These are phyloP conservation scores for Phyllostomus discolor DNA, from an alignment of 2,113 vertebrate genomes.

Conservation along the genomic window DNA sequence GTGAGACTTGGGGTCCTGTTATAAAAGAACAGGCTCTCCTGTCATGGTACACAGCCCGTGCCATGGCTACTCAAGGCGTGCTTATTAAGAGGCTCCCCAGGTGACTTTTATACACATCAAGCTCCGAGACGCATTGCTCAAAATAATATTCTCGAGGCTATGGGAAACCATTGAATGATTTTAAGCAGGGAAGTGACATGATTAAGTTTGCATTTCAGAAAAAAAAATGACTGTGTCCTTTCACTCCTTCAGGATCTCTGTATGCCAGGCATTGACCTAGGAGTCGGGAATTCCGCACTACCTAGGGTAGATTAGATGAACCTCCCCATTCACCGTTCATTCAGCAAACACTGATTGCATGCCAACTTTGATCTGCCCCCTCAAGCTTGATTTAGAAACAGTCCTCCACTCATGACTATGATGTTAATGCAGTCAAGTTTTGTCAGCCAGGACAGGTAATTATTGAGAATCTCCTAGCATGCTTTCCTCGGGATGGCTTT, in stretches of 20 bases:
- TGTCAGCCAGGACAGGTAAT: neutral
- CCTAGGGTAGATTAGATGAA: slow-evolving; percentile 68
- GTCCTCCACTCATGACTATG: slow-evolving; percentile 65
- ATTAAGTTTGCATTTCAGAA: slow-evolving; percentile 18
- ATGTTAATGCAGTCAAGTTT: slow-evolving; percentile 38
- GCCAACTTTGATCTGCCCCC: slow-evolving; percentile 65
- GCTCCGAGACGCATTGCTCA: neutral
- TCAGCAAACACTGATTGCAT: slow-evolving; percentile 45
- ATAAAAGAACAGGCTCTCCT: neutral
- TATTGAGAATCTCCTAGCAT: neutral
- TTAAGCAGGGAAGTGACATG: neutral
- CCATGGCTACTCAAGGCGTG: neutral
- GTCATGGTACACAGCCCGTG: neutral
- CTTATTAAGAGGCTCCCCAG: neutral
- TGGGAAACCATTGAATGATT: neutral
- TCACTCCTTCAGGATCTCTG: slow-evolving; percentile 26
- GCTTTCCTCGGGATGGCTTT: slow-evolving; percentile 1
- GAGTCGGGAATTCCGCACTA: slow-evolving; percentile 55
- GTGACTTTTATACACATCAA: neutral
- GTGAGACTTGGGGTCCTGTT: neutral
- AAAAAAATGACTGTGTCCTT: slow-evolving; percentile 24
- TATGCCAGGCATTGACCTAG: neutral
- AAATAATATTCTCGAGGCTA: slow-evolving; percentile 3
- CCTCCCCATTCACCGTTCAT: slow-evolving; percentile 60
- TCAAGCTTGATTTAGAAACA: slow-evolving; percentile 75